Base-by-base conservation (phyloP, 37 sponge, comb jelly and placozoan genomes). In the Agelas oroides region DNA sequence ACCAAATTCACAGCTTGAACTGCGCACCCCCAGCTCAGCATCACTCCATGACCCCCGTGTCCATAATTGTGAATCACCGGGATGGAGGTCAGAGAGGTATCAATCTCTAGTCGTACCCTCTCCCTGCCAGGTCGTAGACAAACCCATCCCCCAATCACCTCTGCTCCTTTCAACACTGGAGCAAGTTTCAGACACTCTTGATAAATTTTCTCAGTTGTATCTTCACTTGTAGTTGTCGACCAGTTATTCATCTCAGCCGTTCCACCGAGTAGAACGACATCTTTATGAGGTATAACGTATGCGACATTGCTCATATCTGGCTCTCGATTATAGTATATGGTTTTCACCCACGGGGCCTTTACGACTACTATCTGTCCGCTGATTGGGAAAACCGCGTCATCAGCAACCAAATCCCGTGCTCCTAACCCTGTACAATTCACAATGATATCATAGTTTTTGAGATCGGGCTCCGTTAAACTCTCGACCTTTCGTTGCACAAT, bases 351-450 rank as follows among this genome's bases (percentile, higher is more conserved):
- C 12, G 85, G 85, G 6, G 85, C 91, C 53, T 38, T 13, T 0
- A 84, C 60, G 0, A 25, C 25, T 65, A 77, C 61, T 5, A 46
- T 46, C 70, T 86, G 86, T 1, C 91, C 91, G n/a, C 70, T 58
- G 11, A 71, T 59, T 18, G 91, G 86, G 33, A 65, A 62, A 16
- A 90, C 27, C 8, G 36, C 21, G 0, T 20, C 17, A 53, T 90
- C 91, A 56, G 28, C 41, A 0, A 53, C 64, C 55, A 90, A 53
- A 37, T 79, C 81, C 17, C 72, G 34, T 24, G 86, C 59, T 33
- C 86, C 86, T 24, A 90, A 59, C 20, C 91, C 91, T 21, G 86
- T 80, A 59, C 91, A 90, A 41, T 90, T 90, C 23, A 90, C 25
- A 5, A 90, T 81, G 5, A 90, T 23, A 38, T 90, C 82, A 38